These are phyloP conservation scores for Oreochromis grahami DNA, from an alignment of 2,797 vertebrate species.

Conservation along the genomic window DNA sequence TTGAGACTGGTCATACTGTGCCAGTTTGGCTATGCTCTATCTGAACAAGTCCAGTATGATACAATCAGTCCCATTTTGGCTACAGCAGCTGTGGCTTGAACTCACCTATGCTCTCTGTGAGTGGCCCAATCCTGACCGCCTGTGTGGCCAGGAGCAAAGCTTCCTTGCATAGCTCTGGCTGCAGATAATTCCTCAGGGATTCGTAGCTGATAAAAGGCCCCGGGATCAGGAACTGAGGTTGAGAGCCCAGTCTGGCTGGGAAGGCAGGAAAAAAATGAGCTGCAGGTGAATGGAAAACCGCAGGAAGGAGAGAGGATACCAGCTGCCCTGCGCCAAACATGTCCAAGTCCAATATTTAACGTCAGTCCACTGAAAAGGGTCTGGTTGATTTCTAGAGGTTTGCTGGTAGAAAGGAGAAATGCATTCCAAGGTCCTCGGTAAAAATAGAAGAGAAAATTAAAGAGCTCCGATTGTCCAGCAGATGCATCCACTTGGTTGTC, in stretches of 20 bases:
- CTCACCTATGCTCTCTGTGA: slow-evolving; percentile 75
- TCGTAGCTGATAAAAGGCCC: slow-evolving; percentile 80
- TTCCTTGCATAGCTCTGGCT: slow-evolving; percentile 79
- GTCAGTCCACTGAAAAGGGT: slow-evolving; percentile 7
- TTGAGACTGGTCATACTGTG: slow-evolving; percentile 35
- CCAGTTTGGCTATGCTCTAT: slow-evolving; percentile 15
- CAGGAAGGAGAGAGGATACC: slow-evolving; percentile 73
- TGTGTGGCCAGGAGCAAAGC: slow-evolving; percentile 74
- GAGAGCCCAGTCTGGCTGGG: slow-evolving; percentile 66
- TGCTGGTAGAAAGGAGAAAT: background rate
- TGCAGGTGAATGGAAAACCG: slow-evolving; percentile 74
- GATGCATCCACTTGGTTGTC: background rate
- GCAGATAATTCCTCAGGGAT: slow-evolving; percentile 77
- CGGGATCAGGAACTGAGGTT: slow-evolving; percentile 74
- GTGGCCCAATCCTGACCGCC: slow-evolving; percentile 53
- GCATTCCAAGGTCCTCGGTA: slow-evolving; percentile 25
- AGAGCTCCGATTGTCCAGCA: background rate
- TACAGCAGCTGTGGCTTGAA: background rate
- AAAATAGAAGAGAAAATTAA: background rate
- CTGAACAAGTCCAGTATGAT: background rate
- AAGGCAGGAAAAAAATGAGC: slow-evolving; percentile 77
- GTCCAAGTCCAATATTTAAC: slow-evolving; percentile 37
- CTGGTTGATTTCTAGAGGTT: slow-evolving; percentile 16
- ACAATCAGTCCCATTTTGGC: background rate
- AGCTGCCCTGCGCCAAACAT: slow-evolving; percentile 81